Evolutionary conservation across 2,797 vertebrate species (phyloP).

Genomic region (Sebastes flavidus): DNA sequence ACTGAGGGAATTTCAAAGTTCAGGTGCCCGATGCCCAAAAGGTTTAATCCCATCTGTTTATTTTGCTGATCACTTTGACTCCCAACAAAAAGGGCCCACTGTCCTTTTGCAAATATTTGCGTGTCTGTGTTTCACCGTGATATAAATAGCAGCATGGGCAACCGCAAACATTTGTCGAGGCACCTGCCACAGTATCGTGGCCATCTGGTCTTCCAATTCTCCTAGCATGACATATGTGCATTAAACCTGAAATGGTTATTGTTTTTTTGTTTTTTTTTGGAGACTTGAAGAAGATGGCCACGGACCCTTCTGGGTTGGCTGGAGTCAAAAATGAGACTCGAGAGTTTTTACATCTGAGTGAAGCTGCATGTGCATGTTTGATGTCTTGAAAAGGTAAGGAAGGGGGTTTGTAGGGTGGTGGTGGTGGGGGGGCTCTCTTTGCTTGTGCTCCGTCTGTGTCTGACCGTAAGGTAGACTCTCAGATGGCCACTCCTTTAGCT

Average conservation of each 20-base stretch:
- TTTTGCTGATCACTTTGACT: conserved; percentile 75
- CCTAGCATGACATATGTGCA: conserved; percentile 82
- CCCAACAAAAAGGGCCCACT: conserved; percentile 68
- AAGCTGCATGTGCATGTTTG: conserved; percentile 61
- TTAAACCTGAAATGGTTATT: conserved; percentile 81
- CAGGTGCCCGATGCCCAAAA: conserved; percentile 41
- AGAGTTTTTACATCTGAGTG: conserved; percentile 70
- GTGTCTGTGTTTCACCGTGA: conserved; percentile 76
- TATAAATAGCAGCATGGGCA: conserved; percentile 84
- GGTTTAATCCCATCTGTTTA: conserved; percentile 75
- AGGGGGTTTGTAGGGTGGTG: not conserved
- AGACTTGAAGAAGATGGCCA: conserved; percentile 44
- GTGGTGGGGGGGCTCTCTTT: not conserved
- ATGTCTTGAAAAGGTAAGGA: conserved; percentile 55
- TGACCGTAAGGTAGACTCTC: conserved; percentile 64
- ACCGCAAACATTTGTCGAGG: conserved; percentile 85
- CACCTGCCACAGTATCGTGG: conserved; percentile 80
- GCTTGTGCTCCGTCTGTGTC: conserved; percentile 32
- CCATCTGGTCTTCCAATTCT: conserved; percentile 85
- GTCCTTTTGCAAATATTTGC: conserved; percentile 84
- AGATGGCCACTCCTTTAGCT: conserved; percentile 67
- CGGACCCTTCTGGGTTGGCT: conserved; percentile 60
- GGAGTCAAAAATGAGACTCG: conserved; percentile 65
- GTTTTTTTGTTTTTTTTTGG: conserved; percentile 33
- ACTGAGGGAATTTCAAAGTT: conserved; percentile 42